Evolutionary conservation across 2,113 vertebrate genomes (phyloP).

Genomic region (Gymnogyps californianus): DNA sequence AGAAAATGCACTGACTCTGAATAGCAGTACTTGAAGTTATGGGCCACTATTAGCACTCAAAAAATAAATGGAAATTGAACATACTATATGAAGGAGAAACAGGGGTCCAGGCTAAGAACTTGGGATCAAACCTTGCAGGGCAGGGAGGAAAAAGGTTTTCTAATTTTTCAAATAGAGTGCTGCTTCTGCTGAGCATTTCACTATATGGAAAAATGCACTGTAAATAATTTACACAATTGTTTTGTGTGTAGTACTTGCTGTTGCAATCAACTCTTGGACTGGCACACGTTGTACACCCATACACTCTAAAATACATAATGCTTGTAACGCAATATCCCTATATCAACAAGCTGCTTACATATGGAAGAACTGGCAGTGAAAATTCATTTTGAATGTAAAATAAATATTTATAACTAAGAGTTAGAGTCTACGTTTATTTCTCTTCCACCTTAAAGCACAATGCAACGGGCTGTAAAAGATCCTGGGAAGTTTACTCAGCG

Average conservation of each 20-base stretch:
- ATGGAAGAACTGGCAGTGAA: neutral
- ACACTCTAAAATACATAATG: neutral
- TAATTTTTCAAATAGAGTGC: neutral
- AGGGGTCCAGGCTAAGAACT: neutral
- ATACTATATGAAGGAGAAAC: neutral
- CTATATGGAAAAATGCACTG: neutral
- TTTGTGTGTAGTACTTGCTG: neutral
- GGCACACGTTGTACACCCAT: neutral
- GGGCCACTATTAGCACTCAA: neutral
- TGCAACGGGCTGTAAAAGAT: neutral
- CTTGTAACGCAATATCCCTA: neutral
- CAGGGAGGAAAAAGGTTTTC: neutral
- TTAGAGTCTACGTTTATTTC: neutral
- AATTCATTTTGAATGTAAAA: neutral
- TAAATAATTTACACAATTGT: neutral
- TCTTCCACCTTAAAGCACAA: neutral
- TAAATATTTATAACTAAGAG: neutral
- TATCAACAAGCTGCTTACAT: neutral
- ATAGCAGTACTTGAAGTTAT: neutral
- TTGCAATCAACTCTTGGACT: neutral
- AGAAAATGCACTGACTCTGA: constrained; percentile 13
- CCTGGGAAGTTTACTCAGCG: neutral
- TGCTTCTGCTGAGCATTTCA: neutral
- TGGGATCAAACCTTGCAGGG: neutral
- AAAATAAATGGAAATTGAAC: neutral